A percentile compares a stretch with the other conserved stretches of the same genome.
Evolutionary conservation across 2,113 vertebrate species (phyloP).

Genomic region (Heliornis fulica): DNA sequence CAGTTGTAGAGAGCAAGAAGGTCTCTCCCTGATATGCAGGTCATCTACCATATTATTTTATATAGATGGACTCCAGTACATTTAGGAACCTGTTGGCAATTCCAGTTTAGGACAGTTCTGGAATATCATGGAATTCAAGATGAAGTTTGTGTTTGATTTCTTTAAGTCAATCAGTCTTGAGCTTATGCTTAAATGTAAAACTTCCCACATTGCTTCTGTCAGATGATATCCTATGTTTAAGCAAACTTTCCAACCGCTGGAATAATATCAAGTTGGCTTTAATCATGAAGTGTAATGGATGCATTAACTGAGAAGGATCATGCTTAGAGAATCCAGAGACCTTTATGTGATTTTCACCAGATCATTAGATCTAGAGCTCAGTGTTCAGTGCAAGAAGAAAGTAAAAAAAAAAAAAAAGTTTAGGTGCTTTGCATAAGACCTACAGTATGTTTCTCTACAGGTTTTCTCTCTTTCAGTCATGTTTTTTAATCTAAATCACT

Average conservation of each 20-base stretch:
- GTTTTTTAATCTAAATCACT: background rate
- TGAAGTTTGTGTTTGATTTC: background rate
- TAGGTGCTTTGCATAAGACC: background rate
- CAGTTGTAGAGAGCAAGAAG: background rate
- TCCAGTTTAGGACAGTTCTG: background rate
- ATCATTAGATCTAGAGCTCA: background rate
- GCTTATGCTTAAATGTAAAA: background rate
- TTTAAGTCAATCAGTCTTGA: background rate
- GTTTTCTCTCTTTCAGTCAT: background rate
- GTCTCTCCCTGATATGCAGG: background rate
- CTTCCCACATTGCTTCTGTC: background rate
- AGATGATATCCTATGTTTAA: background rate
- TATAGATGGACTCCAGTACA: background rate
- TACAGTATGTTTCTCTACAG: background rate
- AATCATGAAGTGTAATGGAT: background rate
- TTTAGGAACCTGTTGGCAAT: background rate
- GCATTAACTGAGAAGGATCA: background rate
- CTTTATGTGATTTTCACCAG: background rate
- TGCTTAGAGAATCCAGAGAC: background rate
- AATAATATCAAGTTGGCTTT: background rate
- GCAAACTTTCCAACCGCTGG: background rate
- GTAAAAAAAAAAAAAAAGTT: background rate
- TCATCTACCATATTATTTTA: background rate
- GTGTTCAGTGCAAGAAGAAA: background rate
- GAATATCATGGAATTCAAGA: background rate